Base-by-base conservation (phyloP, 2,888 invertebrate species). In the Ischnus inquisitorius region DNA sequence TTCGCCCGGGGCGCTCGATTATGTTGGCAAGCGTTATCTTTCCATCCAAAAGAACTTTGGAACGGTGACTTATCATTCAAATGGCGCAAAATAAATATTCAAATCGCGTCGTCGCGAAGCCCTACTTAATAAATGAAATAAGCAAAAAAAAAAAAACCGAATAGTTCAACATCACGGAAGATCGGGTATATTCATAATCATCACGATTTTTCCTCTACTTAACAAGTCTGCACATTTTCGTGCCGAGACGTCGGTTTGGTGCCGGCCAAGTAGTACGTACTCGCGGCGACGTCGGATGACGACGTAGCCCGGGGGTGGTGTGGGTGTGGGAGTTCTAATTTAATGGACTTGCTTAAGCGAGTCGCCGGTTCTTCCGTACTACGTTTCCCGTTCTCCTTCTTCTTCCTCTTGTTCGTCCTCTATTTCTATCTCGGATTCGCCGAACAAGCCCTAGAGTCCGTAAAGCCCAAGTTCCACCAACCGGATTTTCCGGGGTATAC, bases 341-440 rank as follows among this genome's bases (percentile, higher is more conserved):
- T 75, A 75, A 75, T 75, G 74, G 74, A 75, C 74, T 75, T 64
- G 74, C 48, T 75, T 75, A 75, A 75, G 74, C 48, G 74, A 75
- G 74, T 64, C 72, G 60, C 64, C 51, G 74, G 34, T 46, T 64
- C 74, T 74, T 64, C 62, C 74, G 72, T 60, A 46, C 74, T 46
- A 16, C 74, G 51, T 64, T 65, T 74, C 28, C 22, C 79, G 39
- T 39, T 16, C 60, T 60, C 41, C 51, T 28, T 41, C 41, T 25
- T 19, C 54, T 25, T 51, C 54, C 22, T 28, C n/a, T 16, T 41
- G 16, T 69, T 43, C 54, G 19, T 75, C 25, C 34, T 57, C 65
- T 68, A 48, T 71, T 54, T 65, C 78, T 78, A 41, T 72, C 62
- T 78, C 46, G 64, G 64, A 51, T 34, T 14, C 57, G 54, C 19